Evolutionary conservation across 2,797 vertebrate species (phyloP).

Genomic region (Karalla daura): DNA sequence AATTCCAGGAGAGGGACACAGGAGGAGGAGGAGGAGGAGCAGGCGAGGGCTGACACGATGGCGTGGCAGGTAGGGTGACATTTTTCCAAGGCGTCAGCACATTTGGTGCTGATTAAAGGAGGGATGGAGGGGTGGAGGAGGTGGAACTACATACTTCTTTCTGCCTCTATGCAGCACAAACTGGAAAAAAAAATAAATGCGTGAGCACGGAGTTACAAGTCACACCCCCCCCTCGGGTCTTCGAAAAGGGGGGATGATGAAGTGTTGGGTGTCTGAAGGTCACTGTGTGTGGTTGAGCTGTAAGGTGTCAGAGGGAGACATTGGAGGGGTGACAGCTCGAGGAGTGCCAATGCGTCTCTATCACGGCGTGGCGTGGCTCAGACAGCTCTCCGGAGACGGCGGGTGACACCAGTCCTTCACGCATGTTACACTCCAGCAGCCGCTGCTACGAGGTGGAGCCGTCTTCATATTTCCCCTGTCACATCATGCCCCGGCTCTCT

Average conservation of each 20-base stretch:
- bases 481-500: background rate
- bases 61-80: conserved; percentile 39
- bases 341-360: conserved; percentile 20
- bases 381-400: background rate
- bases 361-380: background rate
- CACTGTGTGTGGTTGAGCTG: conserved; percentile 16
- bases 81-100: conserved; percentile 60
- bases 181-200: conserved; percentile 14
- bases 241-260: conserved; percentile 3
- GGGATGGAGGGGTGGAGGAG: background rate
- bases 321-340: conserved; percentile 13
- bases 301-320: conserved; percentile 29
- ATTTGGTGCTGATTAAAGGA: conserved; percentile 57
- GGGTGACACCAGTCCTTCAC: conserved; percentile 22
- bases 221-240: background rate
- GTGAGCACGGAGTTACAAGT: conserved; percentile 10
- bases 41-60: conserved; percentile 34
- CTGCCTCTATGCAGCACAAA: conserved; percentile 23
- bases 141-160: background rate
- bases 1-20: conserved; percentile 36
- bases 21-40: conserved; percentile 11
- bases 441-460: background rate
- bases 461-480: background rate
- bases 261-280: conserved; percentile 44
- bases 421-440: conserved; percentile 14